Evolutionary conservation across 2,797 vertebrate species (phyloP), one percentile per base, ranked within the genome.

Genomic region (Myotis daubentonii): DNA sequence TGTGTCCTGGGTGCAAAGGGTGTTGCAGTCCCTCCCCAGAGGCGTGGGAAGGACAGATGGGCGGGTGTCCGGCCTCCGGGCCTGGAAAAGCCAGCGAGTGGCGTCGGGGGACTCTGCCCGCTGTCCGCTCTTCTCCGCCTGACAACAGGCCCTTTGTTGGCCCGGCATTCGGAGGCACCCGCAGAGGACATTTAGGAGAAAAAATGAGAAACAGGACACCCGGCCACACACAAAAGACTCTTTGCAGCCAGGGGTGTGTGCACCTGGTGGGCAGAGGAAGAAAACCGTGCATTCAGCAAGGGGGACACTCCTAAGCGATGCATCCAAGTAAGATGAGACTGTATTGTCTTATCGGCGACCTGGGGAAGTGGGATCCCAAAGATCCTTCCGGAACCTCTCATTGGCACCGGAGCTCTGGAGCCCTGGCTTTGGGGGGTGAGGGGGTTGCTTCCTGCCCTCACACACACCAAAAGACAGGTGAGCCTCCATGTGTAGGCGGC

Each of bases 401-500:
- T 60, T 1, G 4, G 41, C 2, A 0, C 44, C 75, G 12, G 60
- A 30, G 44, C 62, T 86, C 44, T 0, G 57, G 80, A n/a, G 44
- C 20, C 23, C 23, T 0, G 2, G 85, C 70, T 85, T 41, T 71
- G 68, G 41, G 47, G 53, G 25, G 25, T 53, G 17, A 7, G 11
- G 62, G 68, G 55, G 41, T 1, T 1, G 41, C 30, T 82, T 78
- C 30, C 89, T 89, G 1, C 28, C 49, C 1, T 78, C 25, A 4
- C 36, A 25, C 1, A 6, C n/a, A 57, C 68, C 22, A 20, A 55
- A 62, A 49, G 78, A 41, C 44, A 75, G 49, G 36, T 3, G 23
- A 30, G 9, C 33, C 30, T 41, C 6, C 0, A 0, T 0, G 2
- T 6, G 0, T 1, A 47, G 47, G 3, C 3, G 30, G 5, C 53